Evolutionary conservation across 2,797 vertebrate species (phyloP).

Genomic region (Siniperca scherzeri): DNA sequence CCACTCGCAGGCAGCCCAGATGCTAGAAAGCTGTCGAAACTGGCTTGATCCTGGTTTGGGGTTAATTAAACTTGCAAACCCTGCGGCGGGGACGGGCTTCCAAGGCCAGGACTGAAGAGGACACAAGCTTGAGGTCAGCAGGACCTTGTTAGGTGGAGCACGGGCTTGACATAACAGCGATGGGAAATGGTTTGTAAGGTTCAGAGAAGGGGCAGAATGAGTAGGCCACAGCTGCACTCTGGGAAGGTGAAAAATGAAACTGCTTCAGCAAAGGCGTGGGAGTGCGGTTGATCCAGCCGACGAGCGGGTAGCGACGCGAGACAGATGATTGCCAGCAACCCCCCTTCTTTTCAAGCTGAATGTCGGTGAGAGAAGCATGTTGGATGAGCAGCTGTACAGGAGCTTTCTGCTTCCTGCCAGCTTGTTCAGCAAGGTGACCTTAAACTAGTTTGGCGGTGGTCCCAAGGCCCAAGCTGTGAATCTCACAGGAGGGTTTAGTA

Average conservation of each 20-base stretch:
- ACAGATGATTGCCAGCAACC: slow-evolving; percentile 68
- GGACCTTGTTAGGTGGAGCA: slow-evolving; percentile 82
- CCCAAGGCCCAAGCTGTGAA: slow-evolving; percentile 81
- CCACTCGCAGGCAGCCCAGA: slow-evolving; percentile 75
- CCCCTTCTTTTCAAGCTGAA: slow-evolving; percentile 48
- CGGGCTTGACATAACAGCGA: slow-evolving; percentile 74
- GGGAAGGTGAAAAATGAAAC: slow-evolving; percentile 72
- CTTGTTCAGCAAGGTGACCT: slow-evolving; percentile 86
- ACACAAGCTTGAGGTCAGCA: slow-evolving; percentile 77
- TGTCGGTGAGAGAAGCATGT: slow-evolving; percentile 65
- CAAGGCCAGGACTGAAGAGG: slow-evolving; percentile 73
- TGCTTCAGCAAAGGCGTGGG: slow-evolving; percentile 59
- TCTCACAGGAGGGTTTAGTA: slow-evolving; percentile 78
- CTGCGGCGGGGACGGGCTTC: slow-evolving; percentile 64
- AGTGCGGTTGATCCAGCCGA: slow-evolving; percentile 53
- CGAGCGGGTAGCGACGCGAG: slow-evolving; percentile 50
- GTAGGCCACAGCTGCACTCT: slow-evolving; percentile 63
- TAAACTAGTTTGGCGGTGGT: slow-evolving; percentile 81
- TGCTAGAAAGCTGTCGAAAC: slow-evolving; percentile 76
- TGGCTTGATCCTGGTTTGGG: slow-evolving; percentile 71
- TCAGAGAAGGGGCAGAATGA: slow-evolving; percentile 68
- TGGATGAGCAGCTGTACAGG: slow-evolving; percentile 77
- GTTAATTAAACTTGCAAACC: slow-evolving; percentile 87
- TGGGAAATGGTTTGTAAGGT: slow-evolving; percentile 73
- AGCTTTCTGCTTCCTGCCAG: slow-evolving; percentile 78